Conservation (phyloP, 30 jellyfish, hydroid and myxozoan species). For the Hydra vulgaris region DNA sequence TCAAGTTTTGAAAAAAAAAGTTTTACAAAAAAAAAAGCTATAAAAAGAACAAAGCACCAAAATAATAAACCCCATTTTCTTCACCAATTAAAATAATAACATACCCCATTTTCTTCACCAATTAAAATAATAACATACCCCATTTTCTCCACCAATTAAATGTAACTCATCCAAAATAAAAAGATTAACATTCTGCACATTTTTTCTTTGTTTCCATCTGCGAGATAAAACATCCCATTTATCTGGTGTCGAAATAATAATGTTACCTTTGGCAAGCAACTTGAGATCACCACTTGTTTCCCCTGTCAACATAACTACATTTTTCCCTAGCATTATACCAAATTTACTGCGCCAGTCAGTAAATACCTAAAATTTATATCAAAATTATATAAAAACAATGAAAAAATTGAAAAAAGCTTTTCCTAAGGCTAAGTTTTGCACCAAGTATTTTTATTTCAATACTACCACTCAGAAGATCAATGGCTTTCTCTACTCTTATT, state of each 20-base stretch:
- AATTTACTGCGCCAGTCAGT: constrained; percentile 81
- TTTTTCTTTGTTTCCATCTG: constrained; percentile 95
- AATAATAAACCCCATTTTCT: no score
- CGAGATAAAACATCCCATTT: constrained; percentile 94
- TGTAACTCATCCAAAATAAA: constrained; percentile 90
- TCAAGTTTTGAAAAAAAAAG: no score
- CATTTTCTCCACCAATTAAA: constrained; percentile 90
- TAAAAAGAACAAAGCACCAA: no score
- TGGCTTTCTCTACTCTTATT: no score
- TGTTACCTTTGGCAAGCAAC: constrained; percentile 77
- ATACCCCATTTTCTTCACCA: no score
- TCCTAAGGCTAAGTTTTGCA: no score
- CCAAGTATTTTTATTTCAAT: no score
- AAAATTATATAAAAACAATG: not conserved
- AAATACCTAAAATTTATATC: constrained; percentile 41
- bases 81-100: no score
- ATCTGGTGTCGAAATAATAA: constrained; percentile 85
- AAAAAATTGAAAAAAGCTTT: not conserved
- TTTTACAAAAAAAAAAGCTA: no score
- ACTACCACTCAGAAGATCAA: no score
- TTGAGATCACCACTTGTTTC: constrained; percentile 93
- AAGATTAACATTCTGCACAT: constrained; percentile 78
- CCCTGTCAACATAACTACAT: constrained; percentile 90
- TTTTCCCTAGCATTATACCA: constrained; percentile 76
- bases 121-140: no score